A percentile compares a stretch with the other conserved stretches of the same genome.
phyloP scores from a whole-genome alignment of 1,140 invertebrate species.

The Idris sp. region DNA sequence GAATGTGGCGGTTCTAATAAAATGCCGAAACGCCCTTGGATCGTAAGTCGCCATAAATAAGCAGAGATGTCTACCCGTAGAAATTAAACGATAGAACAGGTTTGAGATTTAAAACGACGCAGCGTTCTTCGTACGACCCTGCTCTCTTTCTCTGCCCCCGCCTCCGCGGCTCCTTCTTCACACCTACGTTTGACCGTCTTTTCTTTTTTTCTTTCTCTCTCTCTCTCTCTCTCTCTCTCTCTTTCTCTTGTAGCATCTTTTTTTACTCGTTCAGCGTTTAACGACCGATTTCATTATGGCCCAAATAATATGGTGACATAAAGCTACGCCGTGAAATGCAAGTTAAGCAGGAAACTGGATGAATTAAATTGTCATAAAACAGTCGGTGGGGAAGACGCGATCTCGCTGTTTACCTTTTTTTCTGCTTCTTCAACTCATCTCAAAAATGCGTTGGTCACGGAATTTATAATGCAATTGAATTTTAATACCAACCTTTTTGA shows the following conservation, averaged over 20 bases:
- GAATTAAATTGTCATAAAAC: slow-evolving; percentile 63
- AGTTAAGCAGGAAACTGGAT: slow-evolving; percentile 60
- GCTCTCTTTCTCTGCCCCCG: slow-evolving; percentile 53
- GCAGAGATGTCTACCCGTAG: slow-evolving; percentile 74
- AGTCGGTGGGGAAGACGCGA: slow-evolving; percentile 36
- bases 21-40: slow-evolving; percentile 72
- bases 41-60: slow-evolving; percentile 73
- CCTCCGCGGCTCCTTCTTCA: slow-evolving; percentile 38
- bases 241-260: slow-evolving; percentile 38
- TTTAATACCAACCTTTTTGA: slow-evolving; percentile 46
- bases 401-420: slow-evolving; percentile 60
- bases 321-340: slow-evolving; percentile 49
- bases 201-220: slow-evolving; percentile 39
- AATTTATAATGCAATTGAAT: slow-evolving; percentile 62
- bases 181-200: slow-evolving; percentile 54
- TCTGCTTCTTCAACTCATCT: slow-evolving; percentile 22
- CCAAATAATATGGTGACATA: slow-evolving; percentile 55
- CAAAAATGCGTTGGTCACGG: slow-evolving; percentile 18
- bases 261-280: slow-evolving; percentile 62
- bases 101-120: slow-evolving; percentile 70
- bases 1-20: slow-evolving; percentile 72
- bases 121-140: slow-evolving; percentile 59
- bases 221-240: slow-evolving; percentile 43
- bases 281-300: slow-evolving; percentile 69
- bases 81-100: slow-evolving; percentile 76